Conservation (phyloP, 2,888 invertebrate genomes). For the Synergus gifuensis region DNA sequence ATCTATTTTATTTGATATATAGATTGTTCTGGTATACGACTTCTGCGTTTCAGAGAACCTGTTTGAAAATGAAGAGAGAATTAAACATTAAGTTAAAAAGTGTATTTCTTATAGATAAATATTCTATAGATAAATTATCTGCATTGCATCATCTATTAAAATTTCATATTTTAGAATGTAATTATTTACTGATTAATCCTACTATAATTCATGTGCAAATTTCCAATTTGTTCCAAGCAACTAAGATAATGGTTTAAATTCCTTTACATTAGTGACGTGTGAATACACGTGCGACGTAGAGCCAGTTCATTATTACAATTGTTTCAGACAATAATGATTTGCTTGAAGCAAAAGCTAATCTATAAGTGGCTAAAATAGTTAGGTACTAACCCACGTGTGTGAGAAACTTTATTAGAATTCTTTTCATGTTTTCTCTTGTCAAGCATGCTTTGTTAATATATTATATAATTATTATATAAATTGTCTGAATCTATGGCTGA, state of each 20-base stretch:
- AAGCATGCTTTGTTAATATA: no score
- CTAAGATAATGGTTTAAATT: not conserved
- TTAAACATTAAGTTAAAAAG: not conserved
- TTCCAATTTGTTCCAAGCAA: not conserved
- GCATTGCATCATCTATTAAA: no score
- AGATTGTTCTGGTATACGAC: not conserved
- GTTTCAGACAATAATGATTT: not conserved
- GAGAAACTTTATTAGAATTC: not conserved
- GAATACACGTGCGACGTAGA: not conserved
- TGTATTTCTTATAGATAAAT: not conserved
- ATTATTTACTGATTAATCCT: not conserved
- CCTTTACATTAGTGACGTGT: not conserved
- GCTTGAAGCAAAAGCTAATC: not conserved
- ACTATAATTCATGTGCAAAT: not conserved
- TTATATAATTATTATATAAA: no score
- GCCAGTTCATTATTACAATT: not conserved
- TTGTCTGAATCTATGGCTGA: no score
- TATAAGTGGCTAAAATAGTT: not conserved
- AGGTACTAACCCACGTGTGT: not conserved
- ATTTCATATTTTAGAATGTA: not conserved
- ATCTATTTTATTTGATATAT: conserved; percentile 3
- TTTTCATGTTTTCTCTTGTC: no score
- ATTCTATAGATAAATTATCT: no score
- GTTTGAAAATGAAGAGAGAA: not conserved
- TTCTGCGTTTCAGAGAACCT: not conserved